Percentiles rank a stretch among this genome's conserved stretches.
These are phyloP conservation scores for Athalia cordata DNA, from an alignment of 2,888 invertebrate genomes.

Conservation along the genomic window DNA sequence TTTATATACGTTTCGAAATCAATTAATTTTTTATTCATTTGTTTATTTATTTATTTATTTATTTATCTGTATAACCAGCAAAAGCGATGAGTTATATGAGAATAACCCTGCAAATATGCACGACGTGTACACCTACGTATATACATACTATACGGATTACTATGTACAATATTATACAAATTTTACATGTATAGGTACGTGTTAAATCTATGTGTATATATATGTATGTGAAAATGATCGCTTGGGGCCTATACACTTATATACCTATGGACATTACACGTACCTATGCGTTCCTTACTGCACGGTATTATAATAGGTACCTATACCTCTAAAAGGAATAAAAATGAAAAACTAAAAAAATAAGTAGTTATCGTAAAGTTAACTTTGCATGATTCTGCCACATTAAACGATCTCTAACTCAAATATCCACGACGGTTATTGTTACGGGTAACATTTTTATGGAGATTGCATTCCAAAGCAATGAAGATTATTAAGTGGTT, in stretches of 20 bases:
- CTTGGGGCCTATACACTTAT: no score
- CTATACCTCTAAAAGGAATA: not conserved
- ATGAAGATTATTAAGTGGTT: slow-evolving; percentile 68
- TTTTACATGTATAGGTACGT: no score
- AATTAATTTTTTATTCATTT: not conserved
- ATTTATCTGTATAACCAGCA: slow-evolving; percentile 4
- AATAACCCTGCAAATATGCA: not conserved
- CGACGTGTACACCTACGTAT: no score
- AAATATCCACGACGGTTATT: slow-evolving; percentile 61
- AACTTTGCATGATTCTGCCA: slow-evolving; percentile 45
- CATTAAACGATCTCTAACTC: slow-evolving; percentile 54
- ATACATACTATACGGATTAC: no score
- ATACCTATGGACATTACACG: no score
- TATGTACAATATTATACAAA: no score
- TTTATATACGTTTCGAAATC: not conserved
- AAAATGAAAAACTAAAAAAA: slow-evolving; percentile 11
- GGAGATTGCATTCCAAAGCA: slow-evolving; percentile 69
- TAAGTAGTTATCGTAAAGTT: slow-evolving; percentile 44
- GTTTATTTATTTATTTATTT: not conserved
- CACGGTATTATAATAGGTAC: no score
- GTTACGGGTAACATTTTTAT: slow-evolving; percentile 67
- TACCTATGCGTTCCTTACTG: no score
- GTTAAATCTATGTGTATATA: no score
- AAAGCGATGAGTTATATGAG: not conserved
- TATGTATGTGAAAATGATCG: no score